Evolutionary conservation across 2,797 vertebrate species (phyloP).

Genomic region (Eulemur mongoz): DNA sequence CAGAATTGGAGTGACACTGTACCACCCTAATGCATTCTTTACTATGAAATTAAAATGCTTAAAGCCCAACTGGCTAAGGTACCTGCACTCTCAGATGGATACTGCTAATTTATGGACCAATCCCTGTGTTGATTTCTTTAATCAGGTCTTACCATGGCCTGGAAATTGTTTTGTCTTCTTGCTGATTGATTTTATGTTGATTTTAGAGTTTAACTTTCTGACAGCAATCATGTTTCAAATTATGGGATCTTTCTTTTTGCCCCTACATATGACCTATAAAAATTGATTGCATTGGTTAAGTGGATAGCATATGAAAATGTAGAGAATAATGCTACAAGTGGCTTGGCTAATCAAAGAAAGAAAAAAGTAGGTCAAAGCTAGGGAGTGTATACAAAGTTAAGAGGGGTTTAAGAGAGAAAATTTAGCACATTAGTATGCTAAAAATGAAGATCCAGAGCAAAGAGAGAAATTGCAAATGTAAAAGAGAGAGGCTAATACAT

Average conservation of each 20-base stretch:
- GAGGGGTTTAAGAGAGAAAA: not conserved
- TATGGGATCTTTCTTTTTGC: not conserved
- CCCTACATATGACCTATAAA: not conserved
- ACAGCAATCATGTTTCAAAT: not conserved
- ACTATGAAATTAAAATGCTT: slow-evolving; percentile 4
- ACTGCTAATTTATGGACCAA: not conserved
- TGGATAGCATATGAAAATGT: not conserved
- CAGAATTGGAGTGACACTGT: not conserved
- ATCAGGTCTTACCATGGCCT: not conserved
- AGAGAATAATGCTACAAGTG: not conserved
- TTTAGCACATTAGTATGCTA: not conserved
- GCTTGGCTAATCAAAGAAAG: not conserved
- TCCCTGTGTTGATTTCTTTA: not conserved
- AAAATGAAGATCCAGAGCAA: not conserved
- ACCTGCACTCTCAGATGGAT: not conserved
- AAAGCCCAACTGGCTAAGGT: not conserved
- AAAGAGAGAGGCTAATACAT: not conserved
- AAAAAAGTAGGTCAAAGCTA: not conserved
- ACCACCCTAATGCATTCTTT: not conserved
- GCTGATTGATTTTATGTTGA: not conserved
- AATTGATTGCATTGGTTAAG: not conserved
- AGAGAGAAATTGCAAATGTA: not conserved
- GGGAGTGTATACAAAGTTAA: not conserved
- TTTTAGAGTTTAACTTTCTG: slow-evolving; percentile 37
- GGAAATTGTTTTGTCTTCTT: slow-evolving; percentile 40